Conservation (phyloP, 64 coral and sea anemone species). For the Exaiptasia diaphana region DNA sequence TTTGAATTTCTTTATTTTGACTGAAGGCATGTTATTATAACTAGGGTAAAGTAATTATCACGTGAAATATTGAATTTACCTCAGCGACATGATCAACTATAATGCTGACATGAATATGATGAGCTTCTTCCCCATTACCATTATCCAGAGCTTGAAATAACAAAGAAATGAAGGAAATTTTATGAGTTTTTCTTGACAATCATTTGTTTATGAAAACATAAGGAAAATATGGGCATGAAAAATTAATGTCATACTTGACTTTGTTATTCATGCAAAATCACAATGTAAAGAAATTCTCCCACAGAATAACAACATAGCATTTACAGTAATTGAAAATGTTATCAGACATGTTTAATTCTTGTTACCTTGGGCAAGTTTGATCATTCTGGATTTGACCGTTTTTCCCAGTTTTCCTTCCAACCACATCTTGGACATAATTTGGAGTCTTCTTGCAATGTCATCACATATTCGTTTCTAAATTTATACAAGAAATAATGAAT, state of each 20-base stretch:
- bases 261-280: background rate
- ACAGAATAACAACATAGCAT: no score
- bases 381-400: constrained; percentile 84
- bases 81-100: constrained; percentile 88
- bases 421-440: constrained; percentile 85
- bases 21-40: no score
- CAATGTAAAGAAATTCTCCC: background rate
- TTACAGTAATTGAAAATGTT: no score
- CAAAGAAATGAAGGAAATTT: background rate
- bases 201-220: background rate
- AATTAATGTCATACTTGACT: background rate
- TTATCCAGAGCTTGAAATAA: constrained; percentile 67
- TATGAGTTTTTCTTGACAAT: background rate
- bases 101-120: constrained; percentile 74
- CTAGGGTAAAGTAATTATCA: no score
- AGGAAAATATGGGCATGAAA: background rate
- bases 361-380: constrained; percentile 87
- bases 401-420: constrained; percentile 76
- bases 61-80: no score
- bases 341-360: no score
- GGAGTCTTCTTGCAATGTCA: constrained; percentile 68
- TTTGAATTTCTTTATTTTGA: no score
- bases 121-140: constrained; percentile 73
- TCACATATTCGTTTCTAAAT: constrained; percentile 79
- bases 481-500: background rate